Evolutionary conservation across 2,888 invertebrate species (phyloP).

Genomic region (Patella pellucida): DNA sequence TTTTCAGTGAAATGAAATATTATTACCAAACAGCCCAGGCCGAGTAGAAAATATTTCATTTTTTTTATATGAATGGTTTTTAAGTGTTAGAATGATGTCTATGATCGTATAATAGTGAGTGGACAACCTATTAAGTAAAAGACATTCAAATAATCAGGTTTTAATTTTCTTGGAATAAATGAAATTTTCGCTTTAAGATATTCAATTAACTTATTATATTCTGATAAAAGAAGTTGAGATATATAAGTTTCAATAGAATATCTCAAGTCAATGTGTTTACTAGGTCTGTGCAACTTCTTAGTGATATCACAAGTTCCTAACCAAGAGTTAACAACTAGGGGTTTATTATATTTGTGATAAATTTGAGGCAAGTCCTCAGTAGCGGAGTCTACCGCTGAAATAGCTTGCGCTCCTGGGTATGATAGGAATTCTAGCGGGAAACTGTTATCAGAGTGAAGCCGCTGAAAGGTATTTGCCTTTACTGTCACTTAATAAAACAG

Average conservation of each 20-base stretch:
- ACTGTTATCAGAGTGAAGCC: not conserved
- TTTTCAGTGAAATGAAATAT: too few relatives aligned
- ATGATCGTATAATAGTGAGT: too few relatives aligned
- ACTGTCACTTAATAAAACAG: not conserved
- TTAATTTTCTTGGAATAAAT: too few relatives aligned
- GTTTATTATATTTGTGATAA: not conserved
- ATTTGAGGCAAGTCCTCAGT: not conserved
- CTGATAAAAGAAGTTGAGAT: too few relatives aligned
- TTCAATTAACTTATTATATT: too few relatives aligned
- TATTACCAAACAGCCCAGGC: too few relatives aligned
- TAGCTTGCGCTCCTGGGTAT: not conserved
- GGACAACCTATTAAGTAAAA: too few relatives aligned
- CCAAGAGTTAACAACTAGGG: not conserved
- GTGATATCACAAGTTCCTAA: not conserved
- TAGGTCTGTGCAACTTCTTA: not conserved
- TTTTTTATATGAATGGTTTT: too few relatives aligned
- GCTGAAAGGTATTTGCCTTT: constrained; percentile 1
- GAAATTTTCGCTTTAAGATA: too few relatives aligned
- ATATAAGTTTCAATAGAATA: not conserved
- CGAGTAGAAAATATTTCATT: too few relatives aligned
- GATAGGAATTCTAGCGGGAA: not conserved
- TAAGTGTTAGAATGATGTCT: too few relatives aligned
- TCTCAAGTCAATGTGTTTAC: constrained; percentile 10
- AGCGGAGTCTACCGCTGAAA: not conserved
- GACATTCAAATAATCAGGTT: too few relatives aligned